Conservation (phyloP, 1,140 invertebrate species). For the Formica selysi region DNA sequence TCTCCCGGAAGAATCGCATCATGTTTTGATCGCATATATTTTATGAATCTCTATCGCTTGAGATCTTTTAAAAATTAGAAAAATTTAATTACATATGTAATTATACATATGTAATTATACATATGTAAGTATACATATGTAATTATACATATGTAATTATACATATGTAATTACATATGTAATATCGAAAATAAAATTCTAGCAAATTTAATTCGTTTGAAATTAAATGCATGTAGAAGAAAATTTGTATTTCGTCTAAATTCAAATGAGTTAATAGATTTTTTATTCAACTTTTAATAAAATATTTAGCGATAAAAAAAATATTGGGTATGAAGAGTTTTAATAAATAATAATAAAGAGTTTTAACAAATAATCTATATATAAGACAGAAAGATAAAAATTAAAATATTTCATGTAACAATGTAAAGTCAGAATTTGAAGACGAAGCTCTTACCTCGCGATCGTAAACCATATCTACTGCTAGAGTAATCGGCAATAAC, state of each 20-base stretch:
- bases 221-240: background rate
- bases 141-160: too few relatives aligned
- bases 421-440: background rate
- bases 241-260: background rate
- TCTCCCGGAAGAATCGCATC: background rate
- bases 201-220: background rate
- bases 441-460: slow-evolving; percentile 89
- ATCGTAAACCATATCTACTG: slow-evolving; percentile 94
- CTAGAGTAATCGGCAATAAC: slow-evolving; percentile 91
- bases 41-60: background rate
- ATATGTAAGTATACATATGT: too few relatives aligned
- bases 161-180: background rate
- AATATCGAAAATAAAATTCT: background rate
- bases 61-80: background rate
- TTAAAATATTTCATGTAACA: background rate
- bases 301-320: background rate
- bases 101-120: too few relatives aligned
- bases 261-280: slow-evolving; percentile 4
- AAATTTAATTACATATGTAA: background rate
- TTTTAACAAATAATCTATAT: background rate
- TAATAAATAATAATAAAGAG: background rate
- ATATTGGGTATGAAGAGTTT: background rate
- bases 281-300: slow-evolving; percentile 11
- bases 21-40: slow-evolving; percentile 16
- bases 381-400: background rate